Conservation (phyloP, 2,113 vertebrate genomes). For the Tupaia tana region DNA sequence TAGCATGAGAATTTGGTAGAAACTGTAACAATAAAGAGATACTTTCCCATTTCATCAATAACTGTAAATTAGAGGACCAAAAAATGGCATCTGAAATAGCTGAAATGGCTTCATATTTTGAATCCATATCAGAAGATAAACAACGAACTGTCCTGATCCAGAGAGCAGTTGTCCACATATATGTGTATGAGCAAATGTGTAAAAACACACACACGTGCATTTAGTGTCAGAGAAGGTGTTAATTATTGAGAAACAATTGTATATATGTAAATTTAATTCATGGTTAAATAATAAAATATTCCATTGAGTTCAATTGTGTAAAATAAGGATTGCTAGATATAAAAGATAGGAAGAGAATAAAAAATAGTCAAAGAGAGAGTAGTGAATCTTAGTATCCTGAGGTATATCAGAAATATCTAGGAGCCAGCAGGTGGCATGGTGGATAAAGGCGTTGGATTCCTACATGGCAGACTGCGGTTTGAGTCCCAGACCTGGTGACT, state of each 20-base stretch:
- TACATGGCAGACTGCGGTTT: too few species aligned
- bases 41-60: not conserved
- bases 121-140: not conserved
- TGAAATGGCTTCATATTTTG: not conserved
- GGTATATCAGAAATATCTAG: not conserved
- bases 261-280: not conserved
- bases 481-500: too few species aligned
- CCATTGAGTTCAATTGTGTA: not conserved
- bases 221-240: not conserved
- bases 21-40: not conserved
- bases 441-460: too few species aligned
- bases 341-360: not conserved
- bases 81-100: not conserved
- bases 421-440: too few species aligned
- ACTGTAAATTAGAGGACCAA: not conserved
- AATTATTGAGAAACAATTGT: not conserved
- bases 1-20: not conserved
- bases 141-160: not conserved
- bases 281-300: not conserved
- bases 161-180: not conserved
- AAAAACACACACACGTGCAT: not conserved
- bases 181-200: not conserved
- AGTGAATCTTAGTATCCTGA: not conserved
- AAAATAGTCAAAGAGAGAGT: not conserved
- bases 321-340: not conserved